Evolutionary conservation across 1,140 invertebrate species (phyloP).

Genomic region (Zaprionus camerounensis): DNA sequence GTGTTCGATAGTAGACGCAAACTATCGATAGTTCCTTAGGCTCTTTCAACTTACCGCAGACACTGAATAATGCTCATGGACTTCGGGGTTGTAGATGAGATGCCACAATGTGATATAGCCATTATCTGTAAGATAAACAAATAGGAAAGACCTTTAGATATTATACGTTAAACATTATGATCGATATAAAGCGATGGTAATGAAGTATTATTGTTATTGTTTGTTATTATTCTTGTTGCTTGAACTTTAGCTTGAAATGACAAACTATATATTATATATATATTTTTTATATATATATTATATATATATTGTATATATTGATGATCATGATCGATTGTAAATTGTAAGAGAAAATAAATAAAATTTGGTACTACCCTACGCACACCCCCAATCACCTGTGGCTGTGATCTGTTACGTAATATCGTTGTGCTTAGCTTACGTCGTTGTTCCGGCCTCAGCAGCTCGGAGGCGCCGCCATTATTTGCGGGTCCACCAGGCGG

Average conservation of each 20-base stretch:
- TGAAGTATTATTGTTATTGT: slow-evolving; percentile 21
- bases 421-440: slow-evolving; percentile 84
- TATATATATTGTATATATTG: slow-evolving; percentile 10
- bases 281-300: slow-evolving; percentile 9
- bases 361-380: slow-evolving; percentile 84
- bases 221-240: neutral
- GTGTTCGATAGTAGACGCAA: slow-evolving; percentile 5
- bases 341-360: slow-evolving; percentile 48
- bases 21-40: slow-evolving; percentile 9
- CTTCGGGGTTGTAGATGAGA: slow-evolving; percentile 84
- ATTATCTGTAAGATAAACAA: slow-evolving; percentile 84
- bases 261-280: slow-evolving; percentile 16
- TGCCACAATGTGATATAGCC: slow-evolving; percentile 87
- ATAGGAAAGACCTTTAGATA: neutral
- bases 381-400: slow-evolving; percentile 85
- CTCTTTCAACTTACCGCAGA: slow-evolving; percentile 85
- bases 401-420: slow-evolving; percentile 84
- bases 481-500: slow-evolving; percentile 67
- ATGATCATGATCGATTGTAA: slow-evolving; percentile 16
- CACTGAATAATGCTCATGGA: slow-evolving; percentile 88
- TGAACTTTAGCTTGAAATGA: slow-evolving; percentile 8
- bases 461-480: slow-evolving; percentile 64
- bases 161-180: neutral
- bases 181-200: slow-evolving; percentile 13
- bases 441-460: slow-evolving; percentile 82